phyloP scores from a whole-genome alignment of 2,113 vertebrate genomes.

The Pionites leucogaster region DNA sequence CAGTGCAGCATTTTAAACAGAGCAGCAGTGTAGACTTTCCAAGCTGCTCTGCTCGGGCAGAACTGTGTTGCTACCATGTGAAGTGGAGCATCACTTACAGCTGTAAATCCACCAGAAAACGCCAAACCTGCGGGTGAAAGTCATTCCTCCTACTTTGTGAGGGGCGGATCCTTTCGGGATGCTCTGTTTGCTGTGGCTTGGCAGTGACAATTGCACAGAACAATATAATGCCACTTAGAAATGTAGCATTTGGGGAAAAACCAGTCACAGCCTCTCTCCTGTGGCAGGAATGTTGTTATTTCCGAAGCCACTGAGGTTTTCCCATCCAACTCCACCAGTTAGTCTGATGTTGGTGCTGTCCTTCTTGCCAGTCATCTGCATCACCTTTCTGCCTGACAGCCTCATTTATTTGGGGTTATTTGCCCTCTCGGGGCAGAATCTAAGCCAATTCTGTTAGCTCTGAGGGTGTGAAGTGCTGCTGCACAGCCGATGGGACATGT shows the following conservation, averaged over 20 bases:
- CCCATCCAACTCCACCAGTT: background rate
- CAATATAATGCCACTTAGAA: background rate
- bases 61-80: background rate
- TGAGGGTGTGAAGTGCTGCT: background rate
- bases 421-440: background rate
- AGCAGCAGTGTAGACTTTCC: background rate
- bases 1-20: background rate
- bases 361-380: background rate
- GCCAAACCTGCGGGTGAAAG: rapidly evolving
- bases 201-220: background rate
- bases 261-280: background rate
- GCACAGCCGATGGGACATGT: rapidly evolving
- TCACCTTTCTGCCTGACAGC: background rate
- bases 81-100: background rate
- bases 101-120: background rate
- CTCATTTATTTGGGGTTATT: background rate
- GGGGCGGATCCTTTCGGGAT: background rate
- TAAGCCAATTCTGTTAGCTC: background rate
- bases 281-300: background rate
- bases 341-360: background rate
- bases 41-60: background rate
- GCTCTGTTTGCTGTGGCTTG: background rate
- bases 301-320: background rate
- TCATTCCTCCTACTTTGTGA: background rate
- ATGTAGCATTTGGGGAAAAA: rapidly evolving